Evolutionary conservation across 2,797 vertebrate genomes (phyloP).

Genomic region (Acanthornis magna): DNA sequence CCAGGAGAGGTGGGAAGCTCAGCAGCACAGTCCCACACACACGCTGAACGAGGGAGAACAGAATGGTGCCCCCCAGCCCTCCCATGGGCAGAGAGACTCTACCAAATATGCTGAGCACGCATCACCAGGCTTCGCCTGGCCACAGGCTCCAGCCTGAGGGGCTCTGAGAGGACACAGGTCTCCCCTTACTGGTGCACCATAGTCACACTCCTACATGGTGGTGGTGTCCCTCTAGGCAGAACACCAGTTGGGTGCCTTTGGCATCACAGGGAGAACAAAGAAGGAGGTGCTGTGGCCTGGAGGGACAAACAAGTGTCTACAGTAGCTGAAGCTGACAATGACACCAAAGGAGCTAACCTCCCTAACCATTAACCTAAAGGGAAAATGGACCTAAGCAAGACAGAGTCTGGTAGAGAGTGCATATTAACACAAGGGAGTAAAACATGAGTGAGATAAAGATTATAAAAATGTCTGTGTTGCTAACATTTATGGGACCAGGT

Average conservation of each 20-base stretch:
- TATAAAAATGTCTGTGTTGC: not conserved
- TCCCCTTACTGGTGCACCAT: not conserved
- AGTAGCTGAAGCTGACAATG: not conserved
- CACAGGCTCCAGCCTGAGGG: not conserved
- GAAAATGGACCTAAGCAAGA: not conserved
- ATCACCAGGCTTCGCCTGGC: not conserved
- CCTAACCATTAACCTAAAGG: no score
- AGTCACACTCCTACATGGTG: not conserved
- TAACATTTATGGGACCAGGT: not conserved
- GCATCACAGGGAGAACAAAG: not conserved
- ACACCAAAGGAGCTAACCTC: not conserved
- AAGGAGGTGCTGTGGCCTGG: not conserved
- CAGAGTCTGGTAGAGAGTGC: not conserved
- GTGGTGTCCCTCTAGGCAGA: not conserved
- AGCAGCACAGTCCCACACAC: not conserved
- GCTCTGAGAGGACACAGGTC: not conserved
- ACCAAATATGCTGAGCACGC: not conserved
- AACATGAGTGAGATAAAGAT: not conserved
- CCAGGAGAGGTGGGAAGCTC: not conserved
- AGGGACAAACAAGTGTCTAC: not conserved
- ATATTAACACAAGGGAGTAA: rapidly evolving
- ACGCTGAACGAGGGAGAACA: not conserved
- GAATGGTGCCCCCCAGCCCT: not conserved
- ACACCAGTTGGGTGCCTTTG: not conserved
- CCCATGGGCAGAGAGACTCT: not conserved